Conservation (phyloP, 2,888 invertebrate species). For the Meteorus colon region DNA sequence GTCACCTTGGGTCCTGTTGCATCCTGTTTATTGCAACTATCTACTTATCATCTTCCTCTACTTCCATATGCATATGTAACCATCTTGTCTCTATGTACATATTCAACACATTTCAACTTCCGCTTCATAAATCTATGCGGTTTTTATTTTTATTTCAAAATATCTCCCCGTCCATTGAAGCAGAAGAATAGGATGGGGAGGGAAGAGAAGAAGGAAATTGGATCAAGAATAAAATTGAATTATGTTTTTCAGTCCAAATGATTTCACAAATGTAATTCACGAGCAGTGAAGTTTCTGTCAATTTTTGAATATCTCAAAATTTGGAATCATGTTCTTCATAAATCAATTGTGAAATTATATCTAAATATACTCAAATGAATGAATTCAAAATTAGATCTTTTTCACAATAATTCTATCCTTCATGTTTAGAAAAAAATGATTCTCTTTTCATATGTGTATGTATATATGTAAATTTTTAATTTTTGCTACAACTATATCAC, state of each 20-base stretch:
- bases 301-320: too few relatives aligned
- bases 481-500: neutral
- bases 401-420: neutral
- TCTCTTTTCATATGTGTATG: neutral
- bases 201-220: too few relatives aligned
- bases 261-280: too few relatives aligned
- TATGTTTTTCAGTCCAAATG: too few relatives aligned
- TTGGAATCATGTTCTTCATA: too few relatives aligned
- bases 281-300: too few relatives aligned
- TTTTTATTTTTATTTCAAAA: neutral
- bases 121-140: neutral
- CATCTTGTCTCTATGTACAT: neutral
- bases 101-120: neutral
- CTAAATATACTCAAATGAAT: too few relatives aligned
- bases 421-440: neutral
- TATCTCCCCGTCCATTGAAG: neutral
- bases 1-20: slow-evolving; percentile 12
- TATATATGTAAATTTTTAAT: neutral
- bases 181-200: too few relatives aligned
- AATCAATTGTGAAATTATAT: too few relatives aligned
- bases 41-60: slow-evolving; percentile 7
- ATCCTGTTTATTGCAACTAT: slow-evolving; percentile 13
- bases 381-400: too few relatives aligned
- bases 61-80: slow-evolving; percentile 13
- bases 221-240: too few relatives aligned